phyloP scores from a whole-genome alignment of 2,888 invertebrate species.

The Drosophila fulvimacula region DNA sequence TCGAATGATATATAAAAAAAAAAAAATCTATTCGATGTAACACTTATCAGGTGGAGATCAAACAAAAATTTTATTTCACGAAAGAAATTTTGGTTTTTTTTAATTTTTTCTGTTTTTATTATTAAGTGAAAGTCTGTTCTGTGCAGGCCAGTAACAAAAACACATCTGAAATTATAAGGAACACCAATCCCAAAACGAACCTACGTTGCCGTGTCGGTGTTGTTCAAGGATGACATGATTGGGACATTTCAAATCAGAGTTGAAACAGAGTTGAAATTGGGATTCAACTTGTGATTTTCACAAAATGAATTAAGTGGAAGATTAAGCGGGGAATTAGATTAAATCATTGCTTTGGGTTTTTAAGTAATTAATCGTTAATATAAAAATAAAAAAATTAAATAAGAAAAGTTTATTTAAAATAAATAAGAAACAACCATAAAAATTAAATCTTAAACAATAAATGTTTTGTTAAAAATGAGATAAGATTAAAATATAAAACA shows the following conservation, averaged over 20 bases:
- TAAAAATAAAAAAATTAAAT: too few relatives aligned
- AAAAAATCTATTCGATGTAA: not conserved
- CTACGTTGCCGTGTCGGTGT: not conserved
- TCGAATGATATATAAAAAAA: slow-evolving; percentile 9
- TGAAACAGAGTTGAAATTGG: not conserved
- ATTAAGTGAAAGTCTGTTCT: slow-evolving; percentile 24
- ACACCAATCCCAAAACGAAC: not conserved
- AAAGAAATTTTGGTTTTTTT: slow-evolving; percentile 28
- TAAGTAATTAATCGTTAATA: too few relatives aligned
- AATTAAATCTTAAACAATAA: too few relatives aligned
- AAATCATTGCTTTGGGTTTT: too few relatives aligned
- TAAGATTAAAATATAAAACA: too few relatives aligned
- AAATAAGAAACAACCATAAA: too few relatives aligned
- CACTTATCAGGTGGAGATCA: not conserved
- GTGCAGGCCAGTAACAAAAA: slow-evolving; percentile 40
- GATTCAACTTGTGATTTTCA: too few relatives aligned
- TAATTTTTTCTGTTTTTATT: slow-evolving; percentile 10
- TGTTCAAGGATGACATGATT: slow-evolving; percentile 35
- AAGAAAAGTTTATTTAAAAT: too few relatives aligned
- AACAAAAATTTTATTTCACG: slow-evolving; percentile 6
- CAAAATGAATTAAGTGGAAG: too few relatives aligned
- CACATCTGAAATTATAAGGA: slow-evolving; percentile 16
- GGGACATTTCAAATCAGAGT: not conserved
- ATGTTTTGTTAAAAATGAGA: too few relatives aligned
- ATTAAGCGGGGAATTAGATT: too few relatives aligned